Base-by-base conservation (phyloP, 2,888 invertebrate species). In the Vanessa cardui region DNA sequence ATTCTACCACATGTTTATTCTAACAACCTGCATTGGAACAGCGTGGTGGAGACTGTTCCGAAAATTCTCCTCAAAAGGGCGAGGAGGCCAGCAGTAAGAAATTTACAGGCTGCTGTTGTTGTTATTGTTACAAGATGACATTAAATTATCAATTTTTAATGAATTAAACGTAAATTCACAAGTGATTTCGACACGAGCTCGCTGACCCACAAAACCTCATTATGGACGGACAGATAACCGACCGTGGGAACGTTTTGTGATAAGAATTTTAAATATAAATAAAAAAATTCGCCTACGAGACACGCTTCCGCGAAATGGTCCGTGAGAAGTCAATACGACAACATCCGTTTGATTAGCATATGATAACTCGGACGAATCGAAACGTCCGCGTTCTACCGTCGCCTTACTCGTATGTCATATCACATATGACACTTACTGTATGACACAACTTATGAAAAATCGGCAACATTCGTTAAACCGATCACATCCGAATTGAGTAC, bases 211-310 rank as follows among this genome's bases (percentile, higher is more conserved):
- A 65, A 68, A 68, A 68, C 56, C 49, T 63, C 56, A 67, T 65
- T 62, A 64, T 44, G 59, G 50, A 72, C 65, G 45, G 44, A 70
- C 60, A 72, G 86, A 87, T 87, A 86, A 74, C 71, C 58, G 71
- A 87, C 85, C 89, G 89, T 89, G 89, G 88, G 89, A 89, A 89
- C 81, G 80, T 60, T 72, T 61, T 62, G 72, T 75, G 78, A 80
- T 81, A 81, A 78, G 70, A 73, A 73, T 65, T 70, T 73, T 58
- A 73, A 66, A 73, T 74, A 73, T 68, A 70, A 70, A 74, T 21
- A 71, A 68, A 65, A 78, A 79, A 81, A 79, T 81, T 82, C 79
- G 84, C 83, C 81, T 79, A 82, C 82, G 72, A 78, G 73, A 74
- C 74, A 69, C 75, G 76, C 84, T 85, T 87, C 87, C 85, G 83